Evolutionary conservation across 2,888 invertebrate genomes (phyloP).

Genomic region (Selenia dentaria): DNA sequence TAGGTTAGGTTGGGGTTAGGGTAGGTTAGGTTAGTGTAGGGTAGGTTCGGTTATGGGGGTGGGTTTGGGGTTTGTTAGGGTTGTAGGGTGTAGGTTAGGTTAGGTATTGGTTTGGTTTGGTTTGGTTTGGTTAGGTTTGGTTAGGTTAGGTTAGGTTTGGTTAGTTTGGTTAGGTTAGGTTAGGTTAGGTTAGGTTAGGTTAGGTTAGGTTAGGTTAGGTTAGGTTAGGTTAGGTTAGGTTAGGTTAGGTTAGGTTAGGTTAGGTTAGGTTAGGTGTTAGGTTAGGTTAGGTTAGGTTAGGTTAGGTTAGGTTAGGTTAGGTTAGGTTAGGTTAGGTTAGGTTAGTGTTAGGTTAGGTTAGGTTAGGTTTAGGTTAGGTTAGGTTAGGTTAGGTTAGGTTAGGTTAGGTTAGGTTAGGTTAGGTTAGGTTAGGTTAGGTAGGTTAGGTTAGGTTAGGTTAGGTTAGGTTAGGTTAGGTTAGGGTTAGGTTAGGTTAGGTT

Average conservation of each 20-base stretch:
- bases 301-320: slow-evolving; percentile 34
- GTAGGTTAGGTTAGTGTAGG: slow-evolving; percentile 17
- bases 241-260: slow-evolving; percentile 22
- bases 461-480: too few relatives aligned
- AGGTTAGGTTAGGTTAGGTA: slow-evolving; percentile 21
- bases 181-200: slow-evolving; percentile 22
- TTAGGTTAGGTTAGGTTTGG: slow-evolving; percentile 30
- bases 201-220: slow-evolving; percentile 20
- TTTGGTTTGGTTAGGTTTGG: slow-evolving; percentile 33
- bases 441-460: too few relatives aligned
- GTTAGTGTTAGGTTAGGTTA: too few relatives aligned
- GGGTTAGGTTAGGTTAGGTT: slow-evolving; percentile 17
- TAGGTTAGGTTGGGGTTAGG: slow-evolving; percentile 31
- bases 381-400: slow-evolving; percentile 34
- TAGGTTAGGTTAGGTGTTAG: too few relatives aligned
- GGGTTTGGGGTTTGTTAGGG: slow-evolving; percentile 21
- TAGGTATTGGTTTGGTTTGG: slow-evolving; percentile 30
- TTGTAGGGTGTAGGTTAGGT: slow-evolving; percentile 19
- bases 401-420: slow-evolving; percentile 23
- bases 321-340: slow-evolving; percentile 31
- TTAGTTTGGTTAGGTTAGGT: slow-evolving; percentile 24
- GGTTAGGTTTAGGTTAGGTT: too few relatives aligned
- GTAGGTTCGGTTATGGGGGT: slow-evolving; percentile 21
- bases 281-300: too few relatives aligned
- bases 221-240: slow-evolving; percentile 22